A percentile compares a stretch with the other conserved stretches of the same genome.
These are phyloP conservation scores for Triplophysa dalaica DNA, from an alignment of 2,113 vertebrate genomes.

Conservation along the genomic window DNA sequence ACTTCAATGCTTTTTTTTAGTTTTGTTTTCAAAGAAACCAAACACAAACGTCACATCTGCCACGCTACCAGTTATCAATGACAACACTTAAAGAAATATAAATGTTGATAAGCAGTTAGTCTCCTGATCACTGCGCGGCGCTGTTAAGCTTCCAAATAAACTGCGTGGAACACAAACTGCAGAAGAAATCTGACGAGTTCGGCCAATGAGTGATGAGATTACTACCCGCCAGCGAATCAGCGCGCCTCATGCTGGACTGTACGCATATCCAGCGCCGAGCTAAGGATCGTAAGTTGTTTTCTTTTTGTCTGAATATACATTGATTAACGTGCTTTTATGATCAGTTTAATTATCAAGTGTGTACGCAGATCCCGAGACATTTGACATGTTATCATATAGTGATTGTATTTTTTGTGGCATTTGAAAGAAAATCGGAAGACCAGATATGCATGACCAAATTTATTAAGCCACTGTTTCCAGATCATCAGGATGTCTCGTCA, in stretches of 20 bases:
- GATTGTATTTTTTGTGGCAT: neutral
- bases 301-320: conserved; percentile 4
- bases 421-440: neutral
- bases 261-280: conserved; percentile 26
- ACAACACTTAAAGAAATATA: no score
- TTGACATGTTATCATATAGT: neutral
- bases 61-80: neutral
- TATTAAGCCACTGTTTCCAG: neutral
- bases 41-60: neutral
- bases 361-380: neutral
- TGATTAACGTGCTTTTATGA: neutral
- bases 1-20: neutral
- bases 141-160: neutral
- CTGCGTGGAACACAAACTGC: neutral
- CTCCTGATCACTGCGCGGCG: conserved; percentile 13
- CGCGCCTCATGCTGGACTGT: conserved; percentile 20
- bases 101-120: neutral
- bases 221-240: conserved; percentile 61
- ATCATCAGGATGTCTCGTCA: neutral
- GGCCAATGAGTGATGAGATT: conserved; percentile 59
- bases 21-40: conserved; percentile 5
- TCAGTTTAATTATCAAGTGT: neutral
- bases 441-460: neutral
- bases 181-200: neutral
- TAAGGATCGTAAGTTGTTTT: conserved; percentile 48